These are phyloP conservation scores for Pardalotus punctatus DNA, from an alignment of 2,113 vertebrate species.

Conservation along the genomic window DNA sequence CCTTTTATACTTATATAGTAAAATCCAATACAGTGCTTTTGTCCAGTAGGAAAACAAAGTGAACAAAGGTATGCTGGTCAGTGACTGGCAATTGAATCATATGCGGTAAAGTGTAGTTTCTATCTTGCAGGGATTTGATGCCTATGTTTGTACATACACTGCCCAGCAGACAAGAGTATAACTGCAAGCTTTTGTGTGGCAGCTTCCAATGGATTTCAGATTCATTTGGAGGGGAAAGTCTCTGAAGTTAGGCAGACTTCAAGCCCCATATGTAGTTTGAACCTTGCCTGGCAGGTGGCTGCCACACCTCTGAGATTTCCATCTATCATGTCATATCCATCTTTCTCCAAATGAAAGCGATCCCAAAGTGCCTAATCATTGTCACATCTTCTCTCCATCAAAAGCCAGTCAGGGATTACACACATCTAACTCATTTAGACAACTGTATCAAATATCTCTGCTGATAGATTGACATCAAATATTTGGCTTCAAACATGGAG, in stretches of 20 bases:
- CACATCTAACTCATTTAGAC: not conserved
- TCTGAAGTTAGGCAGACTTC: not conserved
- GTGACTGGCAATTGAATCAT: not conserved
- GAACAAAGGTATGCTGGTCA: not conserved
- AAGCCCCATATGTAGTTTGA: not conserved
- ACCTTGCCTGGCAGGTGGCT: not conserved
- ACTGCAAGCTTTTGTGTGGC: not conserved
- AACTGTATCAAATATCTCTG: not conserved
- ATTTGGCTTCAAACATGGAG: not conserved
- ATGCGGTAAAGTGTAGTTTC: not conserved
- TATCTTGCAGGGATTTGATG: not conserved
- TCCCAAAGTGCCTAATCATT: not conserved
- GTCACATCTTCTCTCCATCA: not conserved
- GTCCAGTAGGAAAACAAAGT: not conserved
- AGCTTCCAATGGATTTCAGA: not conserved
- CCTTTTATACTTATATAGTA: not conserved
- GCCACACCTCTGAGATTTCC: not conserved
- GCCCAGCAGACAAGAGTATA: not conserved
- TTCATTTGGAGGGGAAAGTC: not conserved
- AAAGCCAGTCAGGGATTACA: not conserved
- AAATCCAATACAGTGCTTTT: not conserved
- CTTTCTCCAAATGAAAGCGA: not conserved
- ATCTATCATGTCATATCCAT: not conserved
- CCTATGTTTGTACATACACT: not conserved
- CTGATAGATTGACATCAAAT: not conserved